These are phyloP conservation scores for Tapirus terrestris DNA, from an alignment of 2,113 vertebrate species.

Conservation along the genomic window DNA sequence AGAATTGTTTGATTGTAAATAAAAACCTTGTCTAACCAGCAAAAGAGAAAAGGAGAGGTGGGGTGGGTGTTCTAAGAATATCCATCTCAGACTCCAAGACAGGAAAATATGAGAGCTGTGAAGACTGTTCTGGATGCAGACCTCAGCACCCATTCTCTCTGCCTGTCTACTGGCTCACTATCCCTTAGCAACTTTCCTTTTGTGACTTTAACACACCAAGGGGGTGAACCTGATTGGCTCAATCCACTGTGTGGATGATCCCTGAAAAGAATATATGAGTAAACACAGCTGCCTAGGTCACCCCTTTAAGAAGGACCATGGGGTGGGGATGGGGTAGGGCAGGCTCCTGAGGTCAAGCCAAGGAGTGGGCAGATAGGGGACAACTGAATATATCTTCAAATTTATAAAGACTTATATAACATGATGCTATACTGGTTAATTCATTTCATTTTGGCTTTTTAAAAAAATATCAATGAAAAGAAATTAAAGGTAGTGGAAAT, in stretches of 20 bases:
- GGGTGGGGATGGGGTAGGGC: background rate
- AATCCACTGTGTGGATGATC: background rate
- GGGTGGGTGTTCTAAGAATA: background rate
- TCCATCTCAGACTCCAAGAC: background rate
- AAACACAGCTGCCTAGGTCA: background rate
- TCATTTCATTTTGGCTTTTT: conserved; percentile 2
- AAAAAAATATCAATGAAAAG: background rate
- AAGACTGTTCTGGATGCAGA: background rate
- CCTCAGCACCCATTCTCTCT: background rate
- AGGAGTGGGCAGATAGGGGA: background rate
- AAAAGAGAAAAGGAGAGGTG: background rate
- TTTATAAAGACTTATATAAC: background rate
- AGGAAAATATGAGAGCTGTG: background rate
- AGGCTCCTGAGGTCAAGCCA: background rate
- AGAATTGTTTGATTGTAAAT: background rate
- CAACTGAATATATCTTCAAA: background rate
- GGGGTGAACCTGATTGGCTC: background rate
- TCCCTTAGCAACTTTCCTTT: background rate
- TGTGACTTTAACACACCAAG: background rate
- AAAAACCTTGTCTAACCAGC: background rate
- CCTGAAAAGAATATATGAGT: background rate
- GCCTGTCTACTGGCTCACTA: background rate
- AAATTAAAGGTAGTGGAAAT: background rate
- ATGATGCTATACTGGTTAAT: background rate
- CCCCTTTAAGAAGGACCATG: background rate